Conservation (phyloP, 2,888 invertebrate genomes). For the Hirtodrosophila cameraria region DNA sequence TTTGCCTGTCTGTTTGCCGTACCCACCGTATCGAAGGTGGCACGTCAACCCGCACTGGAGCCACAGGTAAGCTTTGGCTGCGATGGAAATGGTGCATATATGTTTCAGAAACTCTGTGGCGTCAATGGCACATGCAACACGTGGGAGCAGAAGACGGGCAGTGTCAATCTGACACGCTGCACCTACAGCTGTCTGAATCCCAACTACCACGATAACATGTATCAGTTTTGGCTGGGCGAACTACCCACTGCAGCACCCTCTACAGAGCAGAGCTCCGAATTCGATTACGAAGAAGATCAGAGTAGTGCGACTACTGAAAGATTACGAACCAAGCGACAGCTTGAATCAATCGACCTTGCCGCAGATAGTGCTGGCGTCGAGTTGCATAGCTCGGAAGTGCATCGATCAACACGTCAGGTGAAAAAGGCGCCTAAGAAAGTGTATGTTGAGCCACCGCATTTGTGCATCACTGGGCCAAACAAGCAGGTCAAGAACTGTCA, state of each 20-base stretch:
- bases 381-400: conserved; percentile 62
- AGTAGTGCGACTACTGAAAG: conserved; percentile 80
- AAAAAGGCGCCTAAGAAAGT: conserved; percentile 72
- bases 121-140: conserved; percentile 88
- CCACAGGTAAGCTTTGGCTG: conserved; percentile 90
- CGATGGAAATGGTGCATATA: conserved; percentile 88
- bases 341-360: conserved; percentile 32
- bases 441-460: conserved; percentile 85
- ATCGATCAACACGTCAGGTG: conserved; percentile 55
- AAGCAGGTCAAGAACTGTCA: conserved; percentile 85
- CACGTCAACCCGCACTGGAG: conserved; percentile 85
- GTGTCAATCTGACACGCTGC: conserved; percentile 88
- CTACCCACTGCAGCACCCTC: conserved; percentile 78
- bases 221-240: conserved; percentile 81
- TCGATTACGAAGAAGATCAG: conserved; percentile 83
- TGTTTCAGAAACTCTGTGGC: conserved; percentile 90
- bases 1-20: conserved; percentile 88
- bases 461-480: conserved; percentile 84
- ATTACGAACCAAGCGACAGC: conserved; percentile 54
- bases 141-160: conserved; percentile 88
- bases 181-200: conserved; percentile 88
- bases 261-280: conserved; percentile 83
- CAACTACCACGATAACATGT: conserved; percentile 82
- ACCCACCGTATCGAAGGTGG: conserved; percentile 89
- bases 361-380: conserved; percentile 71